Evolutionary conservation across 2,113 vertebrate species (phyloP), one percentile per base, ranked within the genome.

Genomic region (Elaphurus davidianus): DNA sequence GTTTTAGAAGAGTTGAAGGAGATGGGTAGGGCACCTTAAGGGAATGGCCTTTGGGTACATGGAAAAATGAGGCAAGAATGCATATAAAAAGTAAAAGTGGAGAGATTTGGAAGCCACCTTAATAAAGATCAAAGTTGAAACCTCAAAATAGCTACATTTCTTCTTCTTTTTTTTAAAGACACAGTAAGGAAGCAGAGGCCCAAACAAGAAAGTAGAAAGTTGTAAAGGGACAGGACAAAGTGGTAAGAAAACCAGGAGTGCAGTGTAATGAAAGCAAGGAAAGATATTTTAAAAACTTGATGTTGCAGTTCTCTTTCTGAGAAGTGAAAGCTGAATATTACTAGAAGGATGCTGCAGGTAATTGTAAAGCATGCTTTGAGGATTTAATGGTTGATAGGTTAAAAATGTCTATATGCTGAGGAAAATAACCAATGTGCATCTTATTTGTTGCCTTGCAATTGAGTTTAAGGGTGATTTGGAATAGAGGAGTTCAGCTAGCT

Each of bases 71-170:
- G 28, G 83, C 59, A 55, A 86, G 36, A 84, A 88, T 86, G 28
- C 12, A 47, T 36, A 23, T 87, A 60, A 85, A 57, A 90, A 82
- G 23, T 91, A 76, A 64, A 87, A 21, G 15, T 74, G 19, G 54
- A 84, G 47, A 87, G 52, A 52, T 93, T 81, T 45, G 47, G 57
- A 45, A 92, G n/a, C 19, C 10, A 76, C 7, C 25, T 74, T 28
- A 89, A 43, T 78, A 97, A 36, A 79, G 5, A 33, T 76, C 19
- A 91, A 94, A 95, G 15, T 87, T 97, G 60, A 86, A 96, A 96
- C 25, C 25, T 94, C 21, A 97, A 78, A 96, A 16, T 79, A 33
- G 71, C 54, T 92, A 27, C 4, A 45, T 89, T 43, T 60, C 71
- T 78, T 82, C 40, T 40, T 8, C 10, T 54, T 87, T 82, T 91